Evolutionary conservation across 2,113 vertebrate species (phyloP).

Genomic region (Camelus dromedarius): DNA sequence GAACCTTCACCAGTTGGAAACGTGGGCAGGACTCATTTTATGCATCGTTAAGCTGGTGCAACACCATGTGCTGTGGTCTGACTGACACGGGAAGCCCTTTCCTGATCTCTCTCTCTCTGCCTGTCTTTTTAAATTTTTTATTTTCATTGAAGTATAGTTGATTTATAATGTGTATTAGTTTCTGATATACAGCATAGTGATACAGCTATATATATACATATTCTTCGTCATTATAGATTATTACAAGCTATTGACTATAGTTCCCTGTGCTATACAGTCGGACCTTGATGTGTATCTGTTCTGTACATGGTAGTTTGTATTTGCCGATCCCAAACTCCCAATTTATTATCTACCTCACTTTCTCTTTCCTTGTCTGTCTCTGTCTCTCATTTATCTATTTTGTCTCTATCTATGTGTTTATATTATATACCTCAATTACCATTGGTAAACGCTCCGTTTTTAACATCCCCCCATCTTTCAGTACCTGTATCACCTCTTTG

Average conservation of each 20-base stretch:
- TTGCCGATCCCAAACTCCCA: too few relatives aligned
- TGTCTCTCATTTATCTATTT: not conserved
- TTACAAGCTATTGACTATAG: too few relatives aligned
- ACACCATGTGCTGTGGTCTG: not conserved
- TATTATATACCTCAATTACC: not conserved
- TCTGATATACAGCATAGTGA: too few relatives aligned
- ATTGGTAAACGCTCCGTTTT: not conserved
- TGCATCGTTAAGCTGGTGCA: not conserved
- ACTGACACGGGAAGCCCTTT: not conserved
- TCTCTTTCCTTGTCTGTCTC: not conserved
- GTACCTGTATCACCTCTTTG: not conserved
- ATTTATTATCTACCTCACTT: not conserved
- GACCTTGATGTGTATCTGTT: too few relatives aligned
- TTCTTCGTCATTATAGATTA: too few relatives aligned
- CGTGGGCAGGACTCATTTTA: not conserved
- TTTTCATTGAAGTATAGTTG: too few relatives aligned
- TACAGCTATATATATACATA: too few relatives aligned
- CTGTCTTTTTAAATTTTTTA: too few relatives aligned
- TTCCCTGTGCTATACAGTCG: too few relatives aligned
- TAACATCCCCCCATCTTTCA: not conserved
- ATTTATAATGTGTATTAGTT: too few relatives aligned
- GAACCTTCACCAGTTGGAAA: not conserved
- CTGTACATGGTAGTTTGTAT: too few relatives aligned
- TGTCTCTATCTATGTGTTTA: not conserved
- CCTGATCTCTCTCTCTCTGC: not conserved